Base-by-base conservation (phyloP, 2,113 vertebrate genomes). In the Toxotes chatareus region DNA sequence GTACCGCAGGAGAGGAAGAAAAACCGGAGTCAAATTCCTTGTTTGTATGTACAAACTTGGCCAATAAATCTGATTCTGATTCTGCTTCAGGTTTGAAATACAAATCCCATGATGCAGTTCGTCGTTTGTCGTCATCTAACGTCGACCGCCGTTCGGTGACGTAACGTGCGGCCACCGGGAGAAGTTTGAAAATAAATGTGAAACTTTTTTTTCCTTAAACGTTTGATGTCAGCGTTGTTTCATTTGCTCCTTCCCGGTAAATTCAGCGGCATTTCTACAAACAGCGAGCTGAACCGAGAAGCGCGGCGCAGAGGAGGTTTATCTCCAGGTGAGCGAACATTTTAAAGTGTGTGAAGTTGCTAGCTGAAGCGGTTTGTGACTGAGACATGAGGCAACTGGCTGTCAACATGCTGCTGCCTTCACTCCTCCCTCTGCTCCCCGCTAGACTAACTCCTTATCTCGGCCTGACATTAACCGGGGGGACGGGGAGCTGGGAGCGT, bases 151-250 rank as follows among this genome's bases (percentile, higher is more conserved):
- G 12, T 60, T 44, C 4, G 1, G 53, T 93, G 85, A 91, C 85
- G 90, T 63, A 23, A 1, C 55, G 8, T 32, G 34, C 55, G 4
- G 64, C 38, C 85, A 82, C 85, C 88, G 74, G 83, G 78, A 91
- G 89, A 92, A 93, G 91, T 93, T 93, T 93, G 81, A 89, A 92
- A 92, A 90, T 84, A 87, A 76, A 89, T 71, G 83, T 90, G 71
- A 89, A 90, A 91, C 74, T 90, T 91, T 91, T 85, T 40, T 4
- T 59, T 36, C 19, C 0, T 0, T 7, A 27, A 64, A 59, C 68
- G 11, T 82, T 62, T 9, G 32, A 14, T 21, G n/a, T 44, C 11
- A 5, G 12, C 0, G 32, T 2, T 0, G n/a, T 27, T 60, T 38
- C 5, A 0, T n/a, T 40, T 3, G 2, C 0, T 1, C 0, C 3